phyloP scores from a whole-genome alignment of 2,113 vertebrate genomes.

The Cynoglossus semilaevis region DNA sequence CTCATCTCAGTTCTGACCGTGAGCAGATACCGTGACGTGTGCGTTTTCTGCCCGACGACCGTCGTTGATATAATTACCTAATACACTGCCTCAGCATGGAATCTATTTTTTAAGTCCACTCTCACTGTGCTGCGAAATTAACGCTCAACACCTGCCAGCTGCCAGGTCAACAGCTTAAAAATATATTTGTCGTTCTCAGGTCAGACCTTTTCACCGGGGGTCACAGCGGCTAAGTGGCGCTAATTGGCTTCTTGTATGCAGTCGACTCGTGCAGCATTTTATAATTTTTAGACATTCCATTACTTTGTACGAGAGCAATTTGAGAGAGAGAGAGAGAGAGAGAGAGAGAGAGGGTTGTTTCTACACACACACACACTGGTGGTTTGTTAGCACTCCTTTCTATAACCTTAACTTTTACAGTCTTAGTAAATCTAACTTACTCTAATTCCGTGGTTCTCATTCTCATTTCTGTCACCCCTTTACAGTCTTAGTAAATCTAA shows the following conservation, averaged over 20 bases:
- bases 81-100: slow-evolving; percentile 38
- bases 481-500: too few relatives aligned
- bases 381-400: too few relatives aligned
- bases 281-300: too few relatives aligned
- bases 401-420: too few relatives aligned
- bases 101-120: slow-evolving; percentile 22
- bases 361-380: too few relatives aligned
- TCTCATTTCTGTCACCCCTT: too few relatives aligned
- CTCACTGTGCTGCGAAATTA: slow-evolving; percentile 32
- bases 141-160: slow-evolving; percentile 14
- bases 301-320: too few relatives aligned
- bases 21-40: background rate
- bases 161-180: slow-evolving; percentile 32
- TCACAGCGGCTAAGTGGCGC: slow-evolving; percentile 25
- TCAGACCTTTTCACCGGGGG: slow-evolving; percentile 41
- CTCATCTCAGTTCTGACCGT: too few relatives aligned
- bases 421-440: too few relatives aligned
- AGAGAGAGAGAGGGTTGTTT: too few relatives aligned
- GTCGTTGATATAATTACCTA: slow-evolving; percentile 47
- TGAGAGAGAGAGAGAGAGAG: too few relatives aligned
- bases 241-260: slow-evolving; percentile 50
- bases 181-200: slow-evolving; percentile 3
- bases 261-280: slow-evolving; percentile 12
- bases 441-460: too few relatives aligned
- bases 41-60: slow-evolving; percentile 5